phyloP scores from a whole-genome alignment of 2,113 vertebrate species.

The Sturnira hondurensis region DNA sequence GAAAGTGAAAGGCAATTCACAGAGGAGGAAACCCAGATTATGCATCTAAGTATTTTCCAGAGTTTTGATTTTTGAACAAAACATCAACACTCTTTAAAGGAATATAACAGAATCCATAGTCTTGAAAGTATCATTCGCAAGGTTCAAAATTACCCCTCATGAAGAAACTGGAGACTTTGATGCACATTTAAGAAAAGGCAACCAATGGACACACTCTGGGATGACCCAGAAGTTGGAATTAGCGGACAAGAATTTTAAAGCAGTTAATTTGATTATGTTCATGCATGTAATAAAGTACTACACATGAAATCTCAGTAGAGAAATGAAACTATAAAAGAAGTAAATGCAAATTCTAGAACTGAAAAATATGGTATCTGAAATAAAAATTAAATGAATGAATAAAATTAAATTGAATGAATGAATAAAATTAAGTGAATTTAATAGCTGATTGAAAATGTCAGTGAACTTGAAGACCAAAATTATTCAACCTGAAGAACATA shows the following conservation, averaged over 20 bases:
- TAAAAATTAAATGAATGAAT: conserved; percentile 9
- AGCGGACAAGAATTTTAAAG: not conserved
- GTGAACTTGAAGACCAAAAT: not conserved
- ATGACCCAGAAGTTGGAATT: not conserved
- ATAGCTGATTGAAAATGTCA: not conserved
- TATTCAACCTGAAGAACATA: not conserved
- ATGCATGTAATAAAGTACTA: not conserved
- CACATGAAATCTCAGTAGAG: not conserved
- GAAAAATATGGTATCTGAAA: not conserved
- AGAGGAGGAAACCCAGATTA: not conserved
- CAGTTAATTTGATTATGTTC: not conserved
- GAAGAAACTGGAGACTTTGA: conserved; percentile 3
- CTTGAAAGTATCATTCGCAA: not conserved
- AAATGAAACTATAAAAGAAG: conserved; percentile 29
- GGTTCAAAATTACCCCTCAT: not conserved
- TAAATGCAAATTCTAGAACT: conserved; percentile 16
- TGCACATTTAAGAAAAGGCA: not conserved
- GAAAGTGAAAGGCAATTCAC: not conserved
- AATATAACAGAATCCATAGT: conserved; percentile 32
- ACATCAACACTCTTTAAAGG: not conserved
- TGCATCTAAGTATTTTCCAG: conserved; percentile 4
- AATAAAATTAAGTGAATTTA: too few species aligned
- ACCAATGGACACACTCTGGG: not conserved
- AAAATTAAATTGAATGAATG: too few species aligned
- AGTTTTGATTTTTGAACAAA: conserved; percentile 31